A percentile compares a stretch with the other conserved stretches of the same genome.
phyloP scores from a whole-genome alignment of 2,113 vertebrate genomes.

The Athene cunicularia region DNA sequence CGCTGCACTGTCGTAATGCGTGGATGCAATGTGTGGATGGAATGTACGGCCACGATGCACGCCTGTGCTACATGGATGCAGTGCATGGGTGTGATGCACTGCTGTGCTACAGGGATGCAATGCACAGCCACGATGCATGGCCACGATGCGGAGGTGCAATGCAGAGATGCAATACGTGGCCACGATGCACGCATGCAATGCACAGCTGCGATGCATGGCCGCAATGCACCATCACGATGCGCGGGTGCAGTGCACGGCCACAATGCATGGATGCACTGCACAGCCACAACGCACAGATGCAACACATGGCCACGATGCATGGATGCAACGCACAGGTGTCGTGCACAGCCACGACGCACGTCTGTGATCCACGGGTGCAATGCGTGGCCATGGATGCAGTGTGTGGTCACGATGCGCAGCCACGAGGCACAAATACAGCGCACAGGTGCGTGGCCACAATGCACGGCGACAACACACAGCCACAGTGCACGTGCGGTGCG shows the following conservation, averaged over 20 bases:
- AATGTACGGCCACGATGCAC: rapidly evolving
- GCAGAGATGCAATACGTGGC: too few species aligned
- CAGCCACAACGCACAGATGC: not conserved
- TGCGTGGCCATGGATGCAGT: rapidly evolving
- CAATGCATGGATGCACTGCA: not conserved
- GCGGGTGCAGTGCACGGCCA: not conserved
- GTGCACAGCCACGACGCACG: too few species aligned
- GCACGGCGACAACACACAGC: too few species aligned
- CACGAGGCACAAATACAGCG: rapidly evolving
- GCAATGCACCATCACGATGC: too few species aligned
- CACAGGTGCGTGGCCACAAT: rapidly evolving
- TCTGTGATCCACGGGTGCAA: not conserved
- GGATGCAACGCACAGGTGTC: not conserved
- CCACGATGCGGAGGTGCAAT: too few species aligned
- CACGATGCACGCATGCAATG: not conserved
- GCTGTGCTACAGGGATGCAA: rapidly evolving
- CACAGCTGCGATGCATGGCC: not conserved
- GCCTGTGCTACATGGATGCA: not conserved
- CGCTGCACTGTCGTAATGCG: not conserved
- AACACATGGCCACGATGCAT: too few species aligned
- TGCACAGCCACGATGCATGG: rapidly evolving
- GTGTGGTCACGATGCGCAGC: rapidly evolving
- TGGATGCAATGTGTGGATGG: too few species aligned
- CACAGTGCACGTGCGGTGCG: rapidly evolving
- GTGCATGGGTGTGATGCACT: too few species aligned